A percentile compares a stretch with the other conserved stretches of the same genome.
phyloP scores from a whole-genome alignment of 2,113 vertebrate genomes.

The Serranochromis macrocephalus region DNA sequence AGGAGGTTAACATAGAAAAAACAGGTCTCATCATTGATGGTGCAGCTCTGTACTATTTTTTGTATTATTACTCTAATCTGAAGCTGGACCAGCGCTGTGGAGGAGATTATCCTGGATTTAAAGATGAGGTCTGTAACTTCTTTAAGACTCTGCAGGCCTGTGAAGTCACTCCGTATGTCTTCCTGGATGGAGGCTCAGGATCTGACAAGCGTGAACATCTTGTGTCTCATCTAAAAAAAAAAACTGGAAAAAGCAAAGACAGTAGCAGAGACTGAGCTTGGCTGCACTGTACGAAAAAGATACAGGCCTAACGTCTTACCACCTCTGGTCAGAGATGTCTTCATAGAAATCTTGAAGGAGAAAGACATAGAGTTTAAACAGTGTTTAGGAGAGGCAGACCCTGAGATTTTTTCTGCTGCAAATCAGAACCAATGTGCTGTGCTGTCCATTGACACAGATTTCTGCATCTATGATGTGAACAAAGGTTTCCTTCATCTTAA shows the following conservation, averaged over 20 bases:
- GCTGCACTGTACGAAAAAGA: background rate
- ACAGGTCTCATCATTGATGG: background rate
- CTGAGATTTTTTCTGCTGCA: background rate
- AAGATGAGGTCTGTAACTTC: background rate
- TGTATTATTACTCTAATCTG: rapidly evolving
- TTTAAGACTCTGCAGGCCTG: background rate
- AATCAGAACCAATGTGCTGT: background rate
- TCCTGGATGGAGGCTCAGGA: background rate
- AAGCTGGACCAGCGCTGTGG: background rate
- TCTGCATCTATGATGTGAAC: background rate
- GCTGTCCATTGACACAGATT: background rate
- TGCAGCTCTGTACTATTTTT: background rate
- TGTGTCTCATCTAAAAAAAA: background rate
- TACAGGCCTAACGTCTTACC: background rate
- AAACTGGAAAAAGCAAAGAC: background rate
- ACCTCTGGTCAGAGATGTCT: background rate
- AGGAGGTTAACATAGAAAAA: rapidly evolving
- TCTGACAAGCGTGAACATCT: background rate
- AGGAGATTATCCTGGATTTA: background rate
- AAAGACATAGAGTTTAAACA: background rate
- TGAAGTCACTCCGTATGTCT: background rate
- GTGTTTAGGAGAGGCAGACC: background rate
- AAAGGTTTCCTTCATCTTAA: background rate
- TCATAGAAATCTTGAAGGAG: background rate
- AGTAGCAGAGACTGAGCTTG: background rate